Conservation (phyloP, 30 jellyfish, hydroid and myxozoan species). For the Clytia hemisphaerica region DNA sequence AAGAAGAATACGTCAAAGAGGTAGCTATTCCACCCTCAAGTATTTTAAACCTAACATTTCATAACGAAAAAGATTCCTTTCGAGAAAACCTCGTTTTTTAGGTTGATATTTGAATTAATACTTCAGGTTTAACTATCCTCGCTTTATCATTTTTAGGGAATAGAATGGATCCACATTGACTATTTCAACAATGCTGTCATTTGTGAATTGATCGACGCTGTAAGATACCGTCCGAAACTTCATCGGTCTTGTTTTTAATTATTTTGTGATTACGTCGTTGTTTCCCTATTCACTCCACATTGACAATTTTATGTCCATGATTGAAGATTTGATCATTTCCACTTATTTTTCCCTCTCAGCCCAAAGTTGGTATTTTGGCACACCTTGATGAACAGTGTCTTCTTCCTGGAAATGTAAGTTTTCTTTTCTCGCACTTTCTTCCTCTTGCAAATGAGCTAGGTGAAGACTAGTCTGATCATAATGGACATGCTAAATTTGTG, state of each 20-base stretch:
- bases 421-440: background rate
- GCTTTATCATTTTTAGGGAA: constrained; percentile 44
- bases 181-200: constrained; percentile 91
- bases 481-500: background rate
- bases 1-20: constrained; percentile 88
- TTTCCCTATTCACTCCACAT: too few relatives aligned
- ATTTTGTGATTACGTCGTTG: background rate
- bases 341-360: constrained; percentile 19
- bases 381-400: constrained; percentile 81
- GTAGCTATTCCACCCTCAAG: constrained; percentile 22
- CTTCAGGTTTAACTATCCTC: too few relatives aligned
- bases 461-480: background rate
- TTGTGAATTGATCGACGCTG: constrained; percentile 93
- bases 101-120: too few relatives aligned
- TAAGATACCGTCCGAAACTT: background rate
- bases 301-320: too few relatives aligned
- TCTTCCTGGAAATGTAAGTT: constrained; percentile 85
- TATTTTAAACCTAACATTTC: background rate
- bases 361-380: constrained; percentile 79
- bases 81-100: background rate
- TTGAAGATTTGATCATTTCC: too few relatives aligned
- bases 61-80: background rate
- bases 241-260: background rate
- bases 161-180: constrained; percentile 95
- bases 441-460: background rate